phyloP scores from a whole-genome alignment of 1,140 invertebrate genomes.

The Holotrichia oblita region DNA sequence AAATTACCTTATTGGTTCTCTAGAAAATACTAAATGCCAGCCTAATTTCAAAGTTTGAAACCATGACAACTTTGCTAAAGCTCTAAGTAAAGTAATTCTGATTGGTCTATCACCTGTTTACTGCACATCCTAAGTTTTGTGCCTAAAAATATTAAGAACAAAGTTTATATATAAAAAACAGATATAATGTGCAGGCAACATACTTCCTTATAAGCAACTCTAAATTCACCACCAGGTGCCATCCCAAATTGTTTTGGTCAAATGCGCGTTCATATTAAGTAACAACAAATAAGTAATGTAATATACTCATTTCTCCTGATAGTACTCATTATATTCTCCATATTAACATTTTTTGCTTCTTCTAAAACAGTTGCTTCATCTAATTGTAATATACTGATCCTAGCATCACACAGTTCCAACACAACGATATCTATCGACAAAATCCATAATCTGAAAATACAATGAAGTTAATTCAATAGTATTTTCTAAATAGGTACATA shows the following conservation, averaged over 20 bases:
- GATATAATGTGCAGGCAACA: not conserved
- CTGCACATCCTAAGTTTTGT: conserved; percentile 80
- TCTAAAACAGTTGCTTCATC: conserved; percentile 91
- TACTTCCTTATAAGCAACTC: conserved; percentile 89
- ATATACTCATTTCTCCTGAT: conserved; percentile 78
- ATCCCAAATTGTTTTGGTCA: conserved; percentile 95
- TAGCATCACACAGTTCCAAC: conserved; percentile 90
- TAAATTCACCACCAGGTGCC: conserved; percentile 98
- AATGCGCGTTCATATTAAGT: conserved; percentile 89
- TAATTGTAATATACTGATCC: conserved; percentile 87
- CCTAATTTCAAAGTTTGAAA: conserved; percentile 89
- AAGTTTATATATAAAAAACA: not conserved
- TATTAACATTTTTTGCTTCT: conserved; percentile 88
- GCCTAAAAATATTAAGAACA: conserved; percentile 66
- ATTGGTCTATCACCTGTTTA: conserved; percentile 95
- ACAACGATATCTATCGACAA: conserved; percentile 91
- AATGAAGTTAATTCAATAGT: conserved; percentile 16
- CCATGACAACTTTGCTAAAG: conserved; percentile 81
- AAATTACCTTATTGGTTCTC: conserved; percentile 79
- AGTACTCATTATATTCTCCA: conserved; percentile 71
- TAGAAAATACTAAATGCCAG: conserved; percentile 82
- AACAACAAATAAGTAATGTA: conserved; percentile 91
- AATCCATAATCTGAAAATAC: conserved; percentile 76
- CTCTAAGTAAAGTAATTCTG: conserved; percentile 87
- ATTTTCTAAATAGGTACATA: not conserved